Evolutionary conservation across 2,888 invertebrate species (phyloP), one percentile per base, ranked within the genome.

Genomic region (Masnerella sp.): DNA sequence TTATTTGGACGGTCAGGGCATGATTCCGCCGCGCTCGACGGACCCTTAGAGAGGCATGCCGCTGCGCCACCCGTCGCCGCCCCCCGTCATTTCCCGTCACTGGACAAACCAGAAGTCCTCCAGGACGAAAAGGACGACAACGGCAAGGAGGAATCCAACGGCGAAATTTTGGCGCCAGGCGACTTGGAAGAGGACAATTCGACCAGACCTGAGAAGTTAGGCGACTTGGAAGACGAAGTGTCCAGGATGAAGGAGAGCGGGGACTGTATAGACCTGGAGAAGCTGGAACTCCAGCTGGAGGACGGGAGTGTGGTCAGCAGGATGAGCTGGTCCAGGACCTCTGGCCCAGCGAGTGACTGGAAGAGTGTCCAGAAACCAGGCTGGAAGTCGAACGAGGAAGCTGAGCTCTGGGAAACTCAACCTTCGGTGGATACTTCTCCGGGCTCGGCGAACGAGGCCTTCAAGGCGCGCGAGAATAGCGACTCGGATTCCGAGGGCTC

Each of bases 1-100:
- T 85, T 84, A 85, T 85, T n/a, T n/a, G n/a, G n/a, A n/a, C n/a
- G n/a, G 83, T 87, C 86, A 87, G 86, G 85, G 85, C 87, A 86
- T 86, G 87, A 85, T 86, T 84, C 86, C 83, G 84, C 87, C 86
- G 85, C 86, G 80, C 85, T 85, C 85, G 86, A 86, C 84, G 86
- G 86, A 84, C 85, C 85, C 84, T 83, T 87, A 87, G 86, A 86
- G 85, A 85, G 85, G 85, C 86, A 86, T 87, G 87, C 83, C 84
- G 83, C 87, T 84, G 84, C 86, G 80, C 85, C 83, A 85, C 85
- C 85, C 79, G 85, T 84, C 83, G 84, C 85, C 82, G 85, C 83
- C 80, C 84, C 84, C 78, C 85, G 83, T 79, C 83, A 83, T 69
- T 82, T 83, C 75, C n/a, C n/a, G n/a, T n/a, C n/a, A n/a, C n/a